Base-by-base conservation (phyloP, 2,888 invertebrate genomes). In the Dynastes tityus region DNA sequence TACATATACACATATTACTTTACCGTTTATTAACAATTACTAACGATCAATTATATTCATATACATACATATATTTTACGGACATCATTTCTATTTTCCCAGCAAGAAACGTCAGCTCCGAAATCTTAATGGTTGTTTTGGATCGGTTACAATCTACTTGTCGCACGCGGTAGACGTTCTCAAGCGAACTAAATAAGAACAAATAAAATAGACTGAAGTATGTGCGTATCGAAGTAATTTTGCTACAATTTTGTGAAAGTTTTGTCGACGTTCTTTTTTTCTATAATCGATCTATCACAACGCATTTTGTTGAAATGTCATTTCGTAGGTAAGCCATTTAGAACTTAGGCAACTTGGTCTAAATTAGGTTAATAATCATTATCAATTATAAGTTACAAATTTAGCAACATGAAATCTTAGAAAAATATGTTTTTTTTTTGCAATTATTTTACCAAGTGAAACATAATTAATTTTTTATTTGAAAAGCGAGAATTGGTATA, bases 91-190 rank as follows among this genome's bases (percentile, higher is more conserved):
- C 73, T 74, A 49, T 61, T 74, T 74, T 61, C 73, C 40, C 58
- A 73, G 29, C 37, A 74, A 74, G 61, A 74, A 68, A 51, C 51
- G 55, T 58, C 22, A 16, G 68, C 6, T 45, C 6, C 37, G 40
- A 58, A 61, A 61, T 61, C 27, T 58, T 45, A 9, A 2, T 74
- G 40, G 9, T 74, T 29, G 61, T 58, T 74, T 74, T 74, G 61
- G 61, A 27, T 22, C 49, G 73, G 73, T 74, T 61, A 61, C 73
- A 74, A 74, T 74, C 73, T 74, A 74, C 61, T 74, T 74, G 73
- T 74, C 49, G 61, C 73, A 40, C 45, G 61, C 61, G 55, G 22
- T 58, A 45, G 61, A 74, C 63, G 61, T 61, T 74, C 61, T 61
- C 73, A 16, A 40, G 29, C 49, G 61, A 74, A 74, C 40, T 45